These are phyloP conservation scores for Drosophila flavopinicola DNA, from an alignment of 2,888 invertebrate genomes.

Conservation along the genomic window DNA sequence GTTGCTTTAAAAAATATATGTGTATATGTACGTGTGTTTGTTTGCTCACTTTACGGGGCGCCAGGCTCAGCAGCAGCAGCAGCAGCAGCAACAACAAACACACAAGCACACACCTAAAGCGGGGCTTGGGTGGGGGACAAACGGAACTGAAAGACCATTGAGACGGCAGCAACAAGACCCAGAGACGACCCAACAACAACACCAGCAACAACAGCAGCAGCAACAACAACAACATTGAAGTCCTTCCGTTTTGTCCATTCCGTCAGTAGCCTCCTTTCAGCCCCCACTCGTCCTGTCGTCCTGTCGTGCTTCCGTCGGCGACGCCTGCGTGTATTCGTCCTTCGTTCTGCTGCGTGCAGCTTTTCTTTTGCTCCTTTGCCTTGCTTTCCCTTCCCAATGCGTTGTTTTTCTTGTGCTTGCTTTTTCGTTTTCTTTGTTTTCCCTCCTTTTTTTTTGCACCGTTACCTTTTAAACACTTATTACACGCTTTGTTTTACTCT, in stretches of 20 bases:
- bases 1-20: constrained; percentile 31
- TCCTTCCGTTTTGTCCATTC: constrained; percentile 51
- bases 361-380: constrained; percentile 2
- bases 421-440: constrained; percentile 9
- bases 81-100: constrained; percentile 1
- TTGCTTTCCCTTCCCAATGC: constrained; percentile 12
- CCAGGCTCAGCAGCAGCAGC: constrained; percentile 5
- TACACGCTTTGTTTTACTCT: constrained; percentile 61
- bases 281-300: background rate
- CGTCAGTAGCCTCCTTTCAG: constrained; percentile 2
- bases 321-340: constrained; percentile 49
- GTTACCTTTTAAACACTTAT: constrained; percentile 61
- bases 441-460: constrained; percentile 7
- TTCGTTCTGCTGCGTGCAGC: constrained; percentile 13
- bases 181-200: constrained; percentile 23
- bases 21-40: constrained; percentile 1
- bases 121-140: background rate
- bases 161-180: constrained; percentile 23
- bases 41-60: constrained; percentile 50
- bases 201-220: constrained; percentile 4
- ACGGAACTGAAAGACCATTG: background rate
- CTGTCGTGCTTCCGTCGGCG: constrained; percentile 32
- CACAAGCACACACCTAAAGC: no score
- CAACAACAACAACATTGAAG: constrained; percentile 21
- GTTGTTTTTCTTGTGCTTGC: constrained; percentile 5